Evolutionary conservation across 2,113 vertebrate species (phyloP), one percentile per base, ranked within the genome.

Genomic region (Naja naja): DNA sequence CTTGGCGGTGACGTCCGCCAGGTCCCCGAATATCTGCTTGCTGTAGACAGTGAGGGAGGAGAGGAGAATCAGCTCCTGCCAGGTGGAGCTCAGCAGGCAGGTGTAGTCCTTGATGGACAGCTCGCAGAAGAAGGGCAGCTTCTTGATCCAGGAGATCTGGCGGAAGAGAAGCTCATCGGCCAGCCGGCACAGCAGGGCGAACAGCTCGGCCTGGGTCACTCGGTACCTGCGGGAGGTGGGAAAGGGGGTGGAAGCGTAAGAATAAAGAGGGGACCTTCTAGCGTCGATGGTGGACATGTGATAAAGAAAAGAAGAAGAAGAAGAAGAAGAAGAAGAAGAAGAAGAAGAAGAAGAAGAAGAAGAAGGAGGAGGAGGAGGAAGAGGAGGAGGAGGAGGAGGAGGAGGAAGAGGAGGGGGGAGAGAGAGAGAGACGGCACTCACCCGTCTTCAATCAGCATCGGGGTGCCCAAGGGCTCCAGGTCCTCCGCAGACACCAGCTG

Each of bases 61-160:
- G 11, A 99, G 98, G 95, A 99, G 98, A 97, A 99, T 98, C 93
- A 99, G 98, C 97, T 99, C 99, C 97, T 99, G 99, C 99, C 99
- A 99, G 0, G 99, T 99, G 85, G 99, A 99, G 96, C 99, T 99
- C 94, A 99, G 98, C 96, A 99, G 98, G 95, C 99, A 99, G 88
- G 99, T 99, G 98, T 99, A 99, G 98, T 99, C 99, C 96, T 99
- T 99, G 95, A 99, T 99, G 97, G 99, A 99, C 93, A 99, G 98
- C 92, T 99, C 99, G 0, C 98, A 99, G 98, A 99, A 99, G 97
- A 99, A 99, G 0, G 99, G 99, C 97, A 99, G 98, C 98, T 99
- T 99, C 98, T 99, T 99, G 96, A 99, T 99, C 99, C 99, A 99
- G 93, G 98, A 98, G 96, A 99, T 99, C 98, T 99, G 99, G 58